Evolutionary conservation across 2,888 invertebrate genomes (phyloP).

Genomic region (Ephialtes manifestator): DNA sequence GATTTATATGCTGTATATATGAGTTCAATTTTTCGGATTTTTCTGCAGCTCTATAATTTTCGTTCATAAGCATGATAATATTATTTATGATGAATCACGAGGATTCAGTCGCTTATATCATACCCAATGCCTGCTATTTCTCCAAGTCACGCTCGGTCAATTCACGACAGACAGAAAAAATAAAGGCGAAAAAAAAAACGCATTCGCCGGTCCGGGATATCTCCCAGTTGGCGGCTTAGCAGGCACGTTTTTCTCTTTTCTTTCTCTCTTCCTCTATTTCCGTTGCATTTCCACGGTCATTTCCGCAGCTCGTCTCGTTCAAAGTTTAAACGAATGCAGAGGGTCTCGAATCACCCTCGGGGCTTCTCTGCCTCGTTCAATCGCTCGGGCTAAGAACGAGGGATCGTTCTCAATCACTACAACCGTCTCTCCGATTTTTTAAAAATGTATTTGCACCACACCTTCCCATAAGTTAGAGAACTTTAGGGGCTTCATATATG

Average conservation of each 20-base stretch:
- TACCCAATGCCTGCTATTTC: slow-evolving; percentile 22
- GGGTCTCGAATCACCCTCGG: slow-evolving; percentile 33
- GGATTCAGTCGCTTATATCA: slow-evolving; percentile 22
- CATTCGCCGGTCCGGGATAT: slow-evolving; percentile 37
- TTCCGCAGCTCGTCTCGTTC: slow-evolving; percentile 39
- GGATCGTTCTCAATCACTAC: slow-evolving; percentile 48
- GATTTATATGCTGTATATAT: slow-evolving; percentile 8
- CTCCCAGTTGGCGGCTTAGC: slow-evolving; percentile 20
- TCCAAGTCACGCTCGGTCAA: slow-evolving; percentile 44
- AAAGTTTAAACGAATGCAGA: slow-evolving; percentile 36
- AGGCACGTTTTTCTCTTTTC: slow-evolving; percentile 12
- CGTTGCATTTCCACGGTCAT: slow-evolving; percentile 57
- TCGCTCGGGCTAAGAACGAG: slow-evolving; percentile 30
- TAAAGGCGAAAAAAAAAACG: slow-evolving; percentile 24
- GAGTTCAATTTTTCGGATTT: background rate
- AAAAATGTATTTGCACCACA: background rate
- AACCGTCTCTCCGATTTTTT: slow-evolving; percentile 8
- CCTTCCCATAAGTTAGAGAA: background rate
- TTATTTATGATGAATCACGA: slow-evolving; percentile 26
- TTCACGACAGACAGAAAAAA: slow-evolving; percentile 27
- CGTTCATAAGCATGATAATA: background rate
- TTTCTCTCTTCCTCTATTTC: slow-evolving; percentile 38
- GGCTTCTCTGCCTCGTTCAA: slow-evolving; percentile 23
- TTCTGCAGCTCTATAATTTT: background rate
- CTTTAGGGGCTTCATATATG: background rate